Percentiles rank a stretch among this genome's conserved stretches.
These are phyloP conservation scores for Tetraodon nigroviridis DNA, from an alignment of 2,113 vertebrate genomes.

Conservation along the genomic window DNA sequence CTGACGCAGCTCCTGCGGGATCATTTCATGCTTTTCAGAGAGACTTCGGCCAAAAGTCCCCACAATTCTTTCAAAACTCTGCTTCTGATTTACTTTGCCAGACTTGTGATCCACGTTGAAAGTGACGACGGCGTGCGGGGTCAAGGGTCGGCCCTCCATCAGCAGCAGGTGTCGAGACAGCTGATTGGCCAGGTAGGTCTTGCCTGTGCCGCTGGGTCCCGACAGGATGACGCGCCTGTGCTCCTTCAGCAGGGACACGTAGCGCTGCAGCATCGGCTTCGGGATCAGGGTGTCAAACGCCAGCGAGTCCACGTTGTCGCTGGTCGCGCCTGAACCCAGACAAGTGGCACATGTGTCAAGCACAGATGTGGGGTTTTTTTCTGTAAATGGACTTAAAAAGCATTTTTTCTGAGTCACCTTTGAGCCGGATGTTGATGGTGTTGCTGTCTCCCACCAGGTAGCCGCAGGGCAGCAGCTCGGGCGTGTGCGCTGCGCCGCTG, in stretches of 20 bases:
- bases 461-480: slow-evolving; percentile 93
- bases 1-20: slow-evolving; percentile 85
- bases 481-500: slow-evolving; percentile 72
- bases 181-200: slow-evolving; percentile 90
- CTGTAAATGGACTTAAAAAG: too few species aligned
- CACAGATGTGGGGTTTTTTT: neutral
- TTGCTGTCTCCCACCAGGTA: slow-evolving; percentile 96
- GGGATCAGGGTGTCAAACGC: slow-evolving; percentile 94
- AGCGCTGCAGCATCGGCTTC: slow-evolving; percentile 92
- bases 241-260: slow-evolving; percentile 86
- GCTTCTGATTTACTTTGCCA: slow-evolving; percentile 80
- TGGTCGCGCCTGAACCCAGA: slow-evolving; percentile 73
- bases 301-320: slow-evolving; percentile 85
- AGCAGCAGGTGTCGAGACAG: slow-evolving; percentile 86
- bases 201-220: slow-evolving; percentile 91
- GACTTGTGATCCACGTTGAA: slow-evolving; percentile 98
- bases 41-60: neutral
- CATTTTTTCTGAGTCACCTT: slow-evolving; percentile 71
- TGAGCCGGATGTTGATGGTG: slow-evolving; percentile 88
- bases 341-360: too few species aligned
- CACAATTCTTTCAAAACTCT: too few species aligned
- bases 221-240: slow-evolving; percentile 93
- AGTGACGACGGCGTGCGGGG: slow-evolving; percentile 83
- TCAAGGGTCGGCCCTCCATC: slow-evolving; percentile 80
- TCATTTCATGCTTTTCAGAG: too few species aligned